phyloP scores from a whole-genome alignment of 2,113 vertebrate species.

The Eulacestoma nigropectus region DNA sequence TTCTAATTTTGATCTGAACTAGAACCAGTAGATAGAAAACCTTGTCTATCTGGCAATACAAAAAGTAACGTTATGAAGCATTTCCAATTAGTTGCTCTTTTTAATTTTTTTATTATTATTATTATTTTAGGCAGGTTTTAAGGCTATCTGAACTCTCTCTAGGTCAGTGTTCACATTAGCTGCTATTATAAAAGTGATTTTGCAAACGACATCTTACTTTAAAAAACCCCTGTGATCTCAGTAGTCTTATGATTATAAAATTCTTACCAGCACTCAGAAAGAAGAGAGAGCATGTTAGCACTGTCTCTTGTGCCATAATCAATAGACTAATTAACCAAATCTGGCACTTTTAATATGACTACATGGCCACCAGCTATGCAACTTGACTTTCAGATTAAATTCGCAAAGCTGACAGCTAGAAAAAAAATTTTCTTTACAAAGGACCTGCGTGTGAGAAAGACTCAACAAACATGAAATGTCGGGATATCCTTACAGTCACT shows the following conservation, averaged over 20 bases:
- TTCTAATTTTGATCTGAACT: neutral
- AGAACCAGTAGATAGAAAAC: neutral
- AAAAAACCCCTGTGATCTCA: neutral
- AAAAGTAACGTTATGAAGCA: neutral
- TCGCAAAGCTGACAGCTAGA: neutral
- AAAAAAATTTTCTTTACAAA: constrained; percentile 27
- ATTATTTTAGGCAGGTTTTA: neutral
- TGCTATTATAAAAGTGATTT: neutral
- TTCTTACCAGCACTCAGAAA: neutral
- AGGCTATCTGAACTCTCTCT: neutral
- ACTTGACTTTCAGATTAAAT: neutral
- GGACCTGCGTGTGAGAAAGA: neutral
- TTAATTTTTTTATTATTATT: neutral
- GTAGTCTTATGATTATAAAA: neutral
- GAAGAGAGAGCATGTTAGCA: neutral
- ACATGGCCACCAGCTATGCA: neutral
- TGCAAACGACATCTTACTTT: neutral
- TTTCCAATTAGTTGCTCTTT: neutral
- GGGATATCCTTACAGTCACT: neutral
- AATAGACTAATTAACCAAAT: constrained; percentile 12
- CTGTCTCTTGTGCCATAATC: neutral
- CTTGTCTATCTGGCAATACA: neutral
- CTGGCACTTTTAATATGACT: neutral
- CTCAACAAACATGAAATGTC: neutral
- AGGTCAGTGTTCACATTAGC: neutral